Conservation (phyloP, 30 jellyfish, hydroid and myxozoan genomes). For the Aurelia coerulea region DNA sequence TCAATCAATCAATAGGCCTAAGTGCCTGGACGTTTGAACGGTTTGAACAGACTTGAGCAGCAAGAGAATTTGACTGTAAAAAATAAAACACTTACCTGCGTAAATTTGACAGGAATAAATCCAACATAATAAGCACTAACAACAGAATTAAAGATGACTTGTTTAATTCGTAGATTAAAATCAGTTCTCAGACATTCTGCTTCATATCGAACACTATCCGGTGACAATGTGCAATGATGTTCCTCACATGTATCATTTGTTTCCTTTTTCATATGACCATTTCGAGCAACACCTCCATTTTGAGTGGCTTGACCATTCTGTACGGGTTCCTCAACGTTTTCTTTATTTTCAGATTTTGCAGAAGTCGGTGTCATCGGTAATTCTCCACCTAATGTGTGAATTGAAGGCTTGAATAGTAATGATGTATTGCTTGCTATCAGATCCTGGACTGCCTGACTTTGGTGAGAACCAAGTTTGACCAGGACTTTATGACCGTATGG, state of each 20-base stretch:
- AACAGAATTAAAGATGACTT: constrained; percentile 87
- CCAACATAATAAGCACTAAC: constrained; percentile 96
- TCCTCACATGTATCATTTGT: constrained; percentile 37
- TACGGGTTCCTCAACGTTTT: constrained; percentile 24
- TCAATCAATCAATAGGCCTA: too few species aligned
- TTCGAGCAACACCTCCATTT: constrained; percentile 25
- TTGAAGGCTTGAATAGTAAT: constrained; percentile 73
- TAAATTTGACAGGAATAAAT: constrained; percentile 88
- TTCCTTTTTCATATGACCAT: constrained; percentile 12
- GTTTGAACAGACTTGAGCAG: too few species aligned
- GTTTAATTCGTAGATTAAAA: constrained; percentile 89
- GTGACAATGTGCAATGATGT: constrained; percentile 88
- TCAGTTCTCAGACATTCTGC: constrained; percentile 94
- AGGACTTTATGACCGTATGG: constrained; percentile 90
- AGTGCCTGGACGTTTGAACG: too few species aligned
- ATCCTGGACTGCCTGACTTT: constrained; percentile 78
- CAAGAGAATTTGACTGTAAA: too few species aligned
- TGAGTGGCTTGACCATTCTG: constrained; percentile 48
- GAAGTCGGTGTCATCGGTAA: constrained; percentile 13
- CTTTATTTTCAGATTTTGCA: constrained; percentile 25
- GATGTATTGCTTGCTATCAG: constrained; percentile 80
- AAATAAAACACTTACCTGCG: constrained; percentile 74
- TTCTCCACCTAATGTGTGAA: constrained; percentile 34
- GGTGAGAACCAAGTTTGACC: constrained; percentile 82
- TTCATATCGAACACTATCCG: constrained; percentile 95